Evolutionary conservation across 37 sponge, comb jelly and placozoan species (phyloP).

Genomic region (Aphrocallistes beatrix): DNA sequence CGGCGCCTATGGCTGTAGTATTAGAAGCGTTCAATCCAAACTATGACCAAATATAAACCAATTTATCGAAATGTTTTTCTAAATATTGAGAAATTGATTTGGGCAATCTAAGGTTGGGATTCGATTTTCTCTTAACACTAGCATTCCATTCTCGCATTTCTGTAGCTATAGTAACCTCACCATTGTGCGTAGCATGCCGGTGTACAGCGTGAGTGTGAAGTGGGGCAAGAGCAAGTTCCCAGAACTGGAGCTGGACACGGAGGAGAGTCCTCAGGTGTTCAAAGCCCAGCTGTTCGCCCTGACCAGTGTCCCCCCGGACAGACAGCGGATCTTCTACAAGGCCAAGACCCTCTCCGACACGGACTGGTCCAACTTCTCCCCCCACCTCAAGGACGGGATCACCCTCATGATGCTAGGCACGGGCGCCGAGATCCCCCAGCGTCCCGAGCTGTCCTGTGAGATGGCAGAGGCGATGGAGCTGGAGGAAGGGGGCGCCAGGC

Average conservation of each 20-base stretch:
- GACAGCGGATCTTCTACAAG: slow-evolving; percentile 23
- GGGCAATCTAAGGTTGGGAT: too few relatives aligned
- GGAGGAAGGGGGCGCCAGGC: slow-evolving; percentile 2
- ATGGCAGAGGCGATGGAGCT: slow-evolving; percentile 17
- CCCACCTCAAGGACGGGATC: slow-evolving; percentile 8
- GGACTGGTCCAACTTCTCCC: neutral
- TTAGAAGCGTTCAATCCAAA: too few relatives aligned
- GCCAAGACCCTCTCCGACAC: slow-evolving; percentile 40
- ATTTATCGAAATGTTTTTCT: too few relatives aligned
- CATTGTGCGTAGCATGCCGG: neutral
- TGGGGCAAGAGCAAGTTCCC: slow-evolving; percentile 91
- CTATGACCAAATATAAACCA: too few relatives aligned
- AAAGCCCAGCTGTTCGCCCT: slow-evolving; percentile 76
- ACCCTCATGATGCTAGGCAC: slow-evolving; percentile 19
- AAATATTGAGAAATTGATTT: too few relatives aligned
- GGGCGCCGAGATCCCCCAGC: neutral
- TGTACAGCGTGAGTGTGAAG: slow-evolving; percentile 68
- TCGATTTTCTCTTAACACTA: too few relatives aligned
- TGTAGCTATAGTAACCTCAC: neutral
- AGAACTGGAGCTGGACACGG: slow-evolving; percentile 66
- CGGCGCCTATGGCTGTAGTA: too few relatives aligned
- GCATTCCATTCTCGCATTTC: neutral
- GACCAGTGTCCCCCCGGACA: slow-evolving; percentile 48
- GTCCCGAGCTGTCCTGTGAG: neutral
- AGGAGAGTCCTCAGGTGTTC: slow-evolving; percentile 77